These are phyloP conservation scores for Notarius lentiginosus DNA, from an alignment of 2,113 vertebrate genomes.

Conservation along the genomic window DNA sequence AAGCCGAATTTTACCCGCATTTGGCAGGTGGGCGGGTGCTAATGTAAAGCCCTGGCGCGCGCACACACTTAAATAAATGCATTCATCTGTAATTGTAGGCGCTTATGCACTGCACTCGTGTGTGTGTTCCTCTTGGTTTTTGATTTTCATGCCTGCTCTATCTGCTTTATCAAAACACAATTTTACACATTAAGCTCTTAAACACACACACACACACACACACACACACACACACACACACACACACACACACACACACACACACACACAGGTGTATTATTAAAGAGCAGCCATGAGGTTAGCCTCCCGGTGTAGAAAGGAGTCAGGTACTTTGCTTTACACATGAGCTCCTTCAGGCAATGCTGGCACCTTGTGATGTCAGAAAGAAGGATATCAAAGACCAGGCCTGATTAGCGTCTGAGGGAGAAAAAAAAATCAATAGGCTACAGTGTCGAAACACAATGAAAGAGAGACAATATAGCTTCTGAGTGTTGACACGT, in stretches of 20 bases:
- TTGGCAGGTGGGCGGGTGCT: too few species aligned
- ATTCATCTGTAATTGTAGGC: not conserved
- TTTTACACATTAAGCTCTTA: not conserved
- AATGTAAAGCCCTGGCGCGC: too few species aligned
- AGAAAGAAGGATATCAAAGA: constrained; percentile 48
- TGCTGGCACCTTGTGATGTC: constrained; percentile 38
- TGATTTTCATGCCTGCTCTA: not conserved
- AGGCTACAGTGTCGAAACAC: not conserved
- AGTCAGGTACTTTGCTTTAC: not conserved
- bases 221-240: not conserved
- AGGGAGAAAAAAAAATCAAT: constrained; percentile 46
- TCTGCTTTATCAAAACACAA: not conserved
- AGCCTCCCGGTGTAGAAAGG: not conserved
- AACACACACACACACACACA: constrained; percentile 16
- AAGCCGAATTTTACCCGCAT: too few species aligned
- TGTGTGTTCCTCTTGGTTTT: not conserved
- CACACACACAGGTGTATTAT: constrained; percentile 1
- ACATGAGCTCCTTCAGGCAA: constrained; percentile 29
- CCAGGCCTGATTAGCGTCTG: constrained; percentile 42
- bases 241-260: not conserved
- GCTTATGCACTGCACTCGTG: not conserved
- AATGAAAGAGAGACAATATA: constrained; percentile 35
- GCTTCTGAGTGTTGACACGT: constrained; percentile 13
- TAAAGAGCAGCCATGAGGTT: constrained; percentile 11
- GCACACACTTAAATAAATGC: constrained; percentile 12